Percentiles rank a stretch among this genome's conserved stretches.
Conservation (phyloP, 2,113 vertebrate genomes). For the Glareola pratincola region DNA sequence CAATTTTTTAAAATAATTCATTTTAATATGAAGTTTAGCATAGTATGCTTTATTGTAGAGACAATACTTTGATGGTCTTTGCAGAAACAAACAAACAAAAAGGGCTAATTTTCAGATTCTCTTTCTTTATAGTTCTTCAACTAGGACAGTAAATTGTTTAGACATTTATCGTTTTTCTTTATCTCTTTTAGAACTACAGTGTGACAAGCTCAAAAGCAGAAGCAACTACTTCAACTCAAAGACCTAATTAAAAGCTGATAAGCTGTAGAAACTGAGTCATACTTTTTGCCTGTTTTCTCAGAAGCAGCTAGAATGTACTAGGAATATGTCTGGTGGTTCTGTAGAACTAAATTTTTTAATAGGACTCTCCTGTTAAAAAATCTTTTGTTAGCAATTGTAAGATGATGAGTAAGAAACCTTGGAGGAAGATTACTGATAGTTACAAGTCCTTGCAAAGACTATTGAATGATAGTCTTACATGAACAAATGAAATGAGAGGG, state of each 20-base stretch:
- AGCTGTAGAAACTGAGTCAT: neutral
- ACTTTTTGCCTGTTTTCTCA: neutral
- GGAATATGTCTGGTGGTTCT: neutral
- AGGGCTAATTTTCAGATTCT: neutral
- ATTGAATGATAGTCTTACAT: neutral
- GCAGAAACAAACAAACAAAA: neutral
- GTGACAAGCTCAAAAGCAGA: neutral
- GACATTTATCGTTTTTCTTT: neutral
- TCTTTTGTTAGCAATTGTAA: neutral
- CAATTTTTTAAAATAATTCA: neutral
- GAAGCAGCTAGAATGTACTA: neutral
- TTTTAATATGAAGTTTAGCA: neutral
- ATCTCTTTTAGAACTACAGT: neutral
- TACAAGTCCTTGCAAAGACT: neutral
- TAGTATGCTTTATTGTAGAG: neutral
- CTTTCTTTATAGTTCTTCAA: neutral
- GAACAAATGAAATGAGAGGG: neutral
- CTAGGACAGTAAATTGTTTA: neutral
- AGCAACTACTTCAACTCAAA: neutral
- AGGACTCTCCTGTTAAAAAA: neutral
- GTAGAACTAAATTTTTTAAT: neutral
- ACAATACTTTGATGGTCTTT: neutral
- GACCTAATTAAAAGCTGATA: neutral
- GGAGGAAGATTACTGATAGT: neutral
- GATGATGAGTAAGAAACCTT: neutral